phyloP scores from a whole-genome alignment of 2,113 vertebrate species.

The Camelus dromedarius region DNA sequence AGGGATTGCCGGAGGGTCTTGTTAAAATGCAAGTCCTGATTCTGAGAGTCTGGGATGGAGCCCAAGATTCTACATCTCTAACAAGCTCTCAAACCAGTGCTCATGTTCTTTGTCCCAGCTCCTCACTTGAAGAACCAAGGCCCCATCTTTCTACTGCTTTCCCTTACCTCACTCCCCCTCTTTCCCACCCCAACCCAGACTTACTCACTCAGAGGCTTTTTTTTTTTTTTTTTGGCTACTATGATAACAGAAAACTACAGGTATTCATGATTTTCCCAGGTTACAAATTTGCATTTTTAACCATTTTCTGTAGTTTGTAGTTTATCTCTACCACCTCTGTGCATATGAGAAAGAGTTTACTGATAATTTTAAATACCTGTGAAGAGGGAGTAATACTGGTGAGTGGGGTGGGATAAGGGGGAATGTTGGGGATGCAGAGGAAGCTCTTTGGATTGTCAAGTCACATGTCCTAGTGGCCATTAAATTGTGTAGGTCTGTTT shows the following conservation, averaged over 20 bases:
- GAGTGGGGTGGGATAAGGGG: neutral
- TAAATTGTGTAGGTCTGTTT: neutral
- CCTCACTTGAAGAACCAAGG: neutral
- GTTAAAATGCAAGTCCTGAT: neutral
- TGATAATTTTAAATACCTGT: neutral
- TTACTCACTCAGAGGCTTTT: neutral
- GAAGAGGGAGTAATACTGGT: neutral
- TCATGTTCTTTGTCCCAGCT: neutral
- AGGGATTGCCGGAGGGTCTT: neutral
- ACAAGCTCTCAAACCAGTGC: neutral
- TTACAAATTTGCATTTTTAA: constrained; percentile 6
- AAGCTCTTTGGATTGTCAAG: neutral
- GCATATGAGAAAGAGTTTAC: neutral
- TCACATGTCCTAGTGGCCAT: neutral
- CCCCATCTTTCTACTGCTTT: neutral
- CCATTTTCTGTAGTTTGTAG: neutral
- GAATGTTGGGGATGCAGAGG: neutral
- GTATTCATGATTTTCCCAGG: neutral
- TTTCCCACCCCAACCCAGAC: neutral
- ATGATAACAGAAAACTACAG: neutral
- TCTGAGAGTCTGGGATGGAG: neutral
- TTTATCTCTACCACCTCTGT: neutral
- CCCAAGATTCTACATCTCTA: neutral
- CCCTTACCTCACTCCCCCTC: neutral
- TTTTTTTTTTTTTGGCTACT: constrained; percentile 26